These are phyloP conservation scores for Lepidochitona cinerea DNA, from an alignment of 2,888 invertebrate genomes.

Conservation along the genomic window DNA sequence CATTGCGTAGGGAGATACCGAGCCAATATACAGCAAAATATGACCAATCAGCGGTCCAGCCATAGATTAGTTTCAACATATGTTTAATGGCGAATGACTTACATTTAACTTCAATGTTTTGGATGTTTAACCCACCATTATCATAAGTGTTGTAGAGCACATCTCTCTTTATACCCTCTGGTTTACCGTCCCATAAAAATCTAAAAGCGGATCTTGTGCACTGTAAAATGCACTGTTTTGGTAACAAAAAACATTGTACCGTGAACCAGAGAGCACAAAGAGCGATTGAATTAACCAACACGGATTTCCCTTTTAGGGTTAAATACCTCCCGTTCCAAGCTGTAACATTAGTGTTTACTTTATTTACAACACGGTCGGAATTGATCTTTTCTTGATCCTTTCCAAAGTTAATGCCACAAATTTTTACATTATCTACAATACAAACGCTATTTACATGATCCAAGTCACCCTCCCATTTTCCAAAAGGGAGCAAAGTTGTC, in stretches of 20 bases:
- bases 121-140: neutral
- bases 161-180: neutral
- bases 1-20: neutral
- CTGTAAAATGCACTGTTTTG: neutral
- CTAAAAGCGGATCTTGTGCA: neutral
- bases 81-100: neutral
- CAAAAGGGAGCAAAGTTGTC: neutral
- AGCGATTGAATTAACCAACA: neutral
- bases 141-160: neutral
- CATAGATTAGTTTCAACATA: neutral
- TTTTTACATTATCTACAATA: neutral
- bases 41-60: neutral
- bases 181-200: neutral
- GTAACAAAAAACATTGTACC: neutral
- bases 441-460: slow-evolving; percentile 13
- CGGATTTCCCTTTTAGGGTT: neutral
- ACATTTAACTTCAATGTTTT: neutral
- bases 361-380: neutral
- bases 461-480: neutral
- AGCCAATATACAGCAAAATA: slow-evolving; percentile 2
- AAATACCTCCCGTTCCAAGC: neutral
- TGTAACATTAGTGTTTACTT: neutral
- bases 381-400: neutral
- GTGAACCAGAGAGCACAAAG: neutral
- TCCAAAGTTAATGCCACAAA: neutral